A percentile compares a stretch with the other conserved stretches of the same genome.
Evolutionary conservation across 2,113 vertebrate genomes (phyloP).

Genomic region (Pterophyllum scalare): DNA sequence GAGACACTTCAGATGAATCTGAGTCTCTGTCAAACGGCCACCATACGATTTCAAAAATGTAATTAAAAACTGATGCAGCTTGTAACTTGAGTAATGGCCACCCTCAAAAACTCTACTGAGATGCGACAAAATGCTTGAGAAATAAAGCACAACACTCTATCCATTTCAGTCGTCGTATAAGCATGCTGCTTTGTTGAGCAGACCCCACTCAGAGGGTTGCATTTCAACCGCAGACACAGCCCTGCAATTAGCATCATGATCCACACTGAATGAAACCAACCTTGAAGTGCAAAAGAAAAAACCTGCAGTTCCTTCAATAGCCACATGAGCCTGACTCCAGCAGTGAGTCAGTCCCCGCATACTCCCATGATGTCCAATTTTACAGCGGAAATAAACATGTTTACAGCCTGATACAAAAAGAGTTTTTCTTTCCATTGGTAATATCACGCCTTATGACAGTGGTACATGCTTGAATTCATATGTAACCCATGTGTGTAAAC

Average conservation of each 20-base stretch:
- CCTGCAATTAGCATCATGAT: no score
- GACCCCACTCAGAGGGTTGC: accelerated
- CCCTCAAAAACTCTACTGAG: neutral
- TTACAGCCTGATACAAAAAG: neutral
- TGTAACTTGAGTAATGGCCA: neutral
- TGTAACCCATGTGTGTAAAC: no score
- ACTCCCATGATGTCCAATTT: accelerated
- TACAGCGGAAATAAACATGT: neutral
- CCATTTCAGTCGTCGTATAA: neutral
- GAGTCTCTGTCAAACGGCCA: neutral
- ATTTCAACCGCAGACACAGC: neutral
- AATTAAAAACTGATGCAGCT: neutral
- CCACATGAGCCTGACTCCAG: no score
- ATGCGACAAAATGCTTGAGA: neutral
- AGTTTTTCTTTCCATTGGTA: neutral
- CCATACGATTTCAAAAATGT: neutral
- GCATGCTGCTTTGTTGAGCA: neutral
- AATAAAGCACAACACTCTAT: neutral
- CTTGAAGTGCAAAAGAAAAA: no score
- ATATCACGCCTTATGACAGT: neutral
- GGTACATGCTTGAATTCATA: neutral
- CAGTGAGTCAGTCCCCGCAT: no score
- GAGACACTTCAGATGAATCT: neutral
- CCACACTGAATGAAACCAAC: neutral
- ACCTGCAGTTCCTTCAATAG: no score